Base-by-base conservation (phyloP, 2,113 vertebrate species). In the Microcebus tavaratra region DNA sequence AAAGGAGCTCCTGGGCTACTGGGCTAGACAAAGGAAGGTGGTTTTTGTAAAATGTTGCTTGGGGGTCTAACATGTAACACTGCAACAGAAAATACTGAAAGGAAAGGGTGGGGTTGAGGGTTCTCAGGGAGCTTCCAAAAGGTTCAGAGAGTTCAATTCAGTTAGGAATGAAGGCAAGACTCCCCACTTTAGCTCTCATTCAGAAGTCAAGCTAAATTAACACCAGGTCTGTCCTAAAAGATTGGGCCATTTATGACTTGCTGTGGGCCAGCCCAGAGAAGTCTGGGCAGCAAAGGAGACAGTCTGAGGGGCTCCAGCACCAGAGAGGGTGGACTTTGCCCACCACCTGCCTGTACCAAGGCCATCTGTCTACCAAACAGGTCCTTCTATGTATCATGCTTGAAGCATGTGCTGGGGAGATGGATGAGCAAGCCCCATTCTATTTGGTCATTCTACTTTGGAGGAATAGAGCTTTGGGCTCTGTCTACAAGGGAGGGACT, bases 91-190 rank as follows among this genome's bases (percentile, higher is more conserved):
- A 87, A 50, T 75, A 45, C 4, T 63, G n/a, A 91, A 83, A 94
- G 76, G 81, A 48, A 67, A 3, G 13, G 17, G 57, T 50, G 23
- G 55, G 48, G 12, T 34, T 78, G 42, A 25, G 5, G 23, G 25
- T 83, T 94, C 61, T 67, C 88, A 79, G 83, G 67, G 75, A 80
- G 34, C 65, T 87, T 78, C 61, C 36, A 72, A 61, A 88, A 31
- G 63, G 65, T 76, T 96, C 39, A 45, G 39, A 68, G 81, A 81
- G 73, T 78, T 96, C 61, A 57, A 21, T 78, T 95, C 72, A 70
- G 31, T 65, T 82, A 83, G 36, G 36, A 96, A 88, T 82, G 55
- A 93, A 93, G 68, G 34, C 11, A 93, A 73, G 67, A 45, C 29
- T 59, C 82, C 25, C 25, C 53, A 87, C 27, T 59, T 68, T 79